Evolutionary conservation across 2,797 vertebrate genomes (phyloP).

Genomic region (Cryptoblepharus egeriae): DNA sequence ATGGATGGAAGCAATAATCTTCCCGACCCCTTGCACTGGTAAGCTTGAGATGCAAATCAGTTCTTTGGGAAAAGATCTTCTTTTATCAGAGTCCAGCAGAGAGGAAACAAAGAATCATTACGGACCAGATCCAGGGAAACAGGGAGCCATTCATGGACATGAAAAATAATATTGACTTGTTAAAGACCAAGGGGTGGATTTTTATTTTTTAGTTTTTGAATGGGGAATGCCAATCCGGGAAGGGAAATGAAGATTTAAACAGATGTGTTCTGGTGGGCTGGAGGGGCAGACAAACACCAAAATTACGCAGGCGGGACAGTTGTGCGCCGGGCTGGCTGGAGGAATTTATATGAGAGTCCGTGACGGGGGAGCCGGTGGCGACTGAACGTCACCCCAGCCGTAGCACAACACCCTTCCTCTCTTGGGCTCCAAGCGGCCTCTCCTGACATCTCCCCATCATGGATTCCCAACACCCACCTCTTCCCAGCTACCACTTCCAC

Average conservation of each 20-base stretch:
- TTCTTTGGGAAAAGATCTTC: conserved; percentile 28
- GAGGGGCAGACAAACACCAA: conserved; percentile 50
- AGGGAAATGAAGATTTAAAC: conserved; percentile 63
- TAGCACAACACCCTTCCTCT: no score
- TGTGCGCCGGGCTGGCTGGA: conserved; percentile 1
- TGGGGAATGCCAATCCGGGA: conserved; percentile 63
- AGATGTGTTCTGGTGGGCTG: conserved; percentile 66
- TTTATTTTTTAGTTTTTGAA: conserved; percentile 60
- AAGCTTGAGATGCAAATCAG: conserved; percentile 6
- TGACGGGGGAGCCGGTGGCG: background rate
- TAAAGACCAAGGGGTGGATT: conserved; percentile 54
- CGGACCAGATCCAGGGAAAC: conserved; percentile 61
- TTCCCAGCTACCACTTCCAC: background rate
- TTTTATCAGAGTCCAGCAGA: conserved; percentile 35
- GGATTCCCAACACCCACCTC: background rate
- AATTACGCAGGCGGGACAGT: conserved; percentile 55
- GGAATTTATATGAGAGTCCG: background rate
- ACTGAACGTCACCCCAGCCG: background rate
- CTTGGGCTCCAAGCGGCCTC: background rate
- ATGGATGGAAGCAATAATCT: background rate
- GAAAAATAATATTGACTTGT: conserved; percentile 56
- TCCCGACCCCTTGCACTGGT: background rate
- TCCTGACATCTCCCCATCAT: background rate
- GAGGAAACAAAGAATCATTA: conserved; percentile 54
- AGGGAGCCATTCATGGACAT: conserved; percentile 68